Evolutionary conservation across 2,113 vertebrate species (phyloP), one percentile per base, ranked within the genome.

Genomic region (Ascaphus truei): DNA sequence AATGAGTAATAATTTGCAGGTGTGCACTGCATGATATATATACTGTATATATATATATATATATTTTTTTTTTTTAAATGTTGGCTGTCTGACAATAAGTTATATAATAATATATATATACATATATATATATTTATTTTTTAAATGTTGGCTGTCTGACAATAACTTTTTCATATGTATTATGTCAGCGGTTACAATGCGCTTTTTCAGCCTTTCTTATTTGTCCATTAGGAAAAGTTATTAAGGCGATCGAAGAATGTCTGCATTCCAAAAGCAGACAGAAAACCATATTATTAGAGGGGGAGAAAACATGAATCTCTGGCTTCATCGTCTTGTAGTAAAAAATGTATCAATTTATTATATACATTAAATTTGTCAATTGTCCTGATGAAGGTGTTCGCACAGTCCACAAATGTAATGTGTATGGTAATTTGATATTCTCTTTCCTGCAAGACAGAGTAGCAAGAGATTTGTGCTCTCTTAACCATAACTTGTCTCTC

Each of bases 341-440:
- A n/a, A 23, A 37, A 51, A 55, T 20, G 27, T 55, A 66, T 61
- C 47, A 51, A 71, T 71, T 61, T 61, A 51, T 61, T 52, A 60
- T 50, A 71, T 41, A 31, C 45, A 60, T 61, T 71, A 71, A 60
- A 69, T 69, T 59, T 69, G 66, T 69, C 66, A 69, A 50, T 51
- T n/a, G 43, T 69, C 55, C 56, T 51, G 66, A 69, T 69, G 66
- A 60, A 69, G 66, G 55, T 51, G 66, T 41, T 71, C 57, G 31
- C 57, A 60, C 67, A 31, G 67, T 71, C 56, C 45, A 23, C 45
- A 30, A 71, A 71, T 61, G 67, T 61, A 31, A 71, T 51, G 47
- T 52, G 45, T 61, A 71, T 61, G 56, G 67, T 39, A 71, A 71
- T 71, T n/a, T 52, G 57, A 71, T 61, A 51, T 71, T 57, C 61